Base-by-base conservation (phyloP, 1,140 invertebrate species). In the Aphidius gifuensis region DNA sequence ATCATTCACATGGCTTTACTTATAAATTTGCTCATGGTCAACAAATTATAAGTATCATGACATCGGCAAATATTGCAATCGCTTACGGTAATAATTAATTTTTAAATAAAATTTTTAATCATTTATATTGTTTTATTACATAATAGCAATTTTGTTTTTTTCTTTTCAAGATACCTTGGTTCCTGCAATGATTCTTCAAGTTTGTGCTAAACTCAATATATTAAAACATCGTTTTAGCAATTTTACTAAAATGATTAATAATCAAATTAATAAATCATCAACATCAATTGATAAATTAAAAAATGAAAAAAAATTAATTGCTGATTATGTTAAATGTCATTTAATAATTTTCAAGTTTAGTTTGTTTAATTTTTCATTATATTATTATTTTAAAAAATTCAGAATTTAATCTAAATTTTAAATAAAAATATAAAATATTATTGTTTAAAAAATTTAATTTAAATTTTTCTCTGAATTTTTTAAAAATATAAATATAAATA, bases 241-340 rank as follows among this genome's bases (percentile, higher is more conserved):
- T 42, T 53, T 63, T 21, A 11, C 9, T 43, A 8, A 51, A 38
- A 7, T 40, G 3, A 8, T 63, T 11, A 42, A 57, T 21, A 43
- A 11, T n/a, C 43, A 9, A 16, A 16, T 16, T 16, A 16, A 16
- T 16, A 1, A 16, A 16, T 16, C 16, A 16, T 16, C 16, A 16
- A 16, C 16, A 16, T 16, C 16, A 16, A 16, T 16, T 16, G 16
- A 16, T 16, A 16, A 16, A 16, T 16, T 16, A 8, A 50, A 51
- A 6, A 53, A 9, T 7, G 61, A 63, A 32, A 58, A 51, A 11
- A 48, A 58, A 63, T 58, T 63, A 51, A 51, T 63, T n/a, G 44
- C 40, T n/a, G 61, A 63, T 44, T 63, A 23, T 40, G 61, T 63
- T 3, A 38, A 58, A 50, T 62, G 47, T 38, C 61, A 63, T 63